These are phyloP conservation scores for Megaceryle maxima DNA, from an alignment of 2,113 vertebrate species.

Conservation along the genomic window DNA sequence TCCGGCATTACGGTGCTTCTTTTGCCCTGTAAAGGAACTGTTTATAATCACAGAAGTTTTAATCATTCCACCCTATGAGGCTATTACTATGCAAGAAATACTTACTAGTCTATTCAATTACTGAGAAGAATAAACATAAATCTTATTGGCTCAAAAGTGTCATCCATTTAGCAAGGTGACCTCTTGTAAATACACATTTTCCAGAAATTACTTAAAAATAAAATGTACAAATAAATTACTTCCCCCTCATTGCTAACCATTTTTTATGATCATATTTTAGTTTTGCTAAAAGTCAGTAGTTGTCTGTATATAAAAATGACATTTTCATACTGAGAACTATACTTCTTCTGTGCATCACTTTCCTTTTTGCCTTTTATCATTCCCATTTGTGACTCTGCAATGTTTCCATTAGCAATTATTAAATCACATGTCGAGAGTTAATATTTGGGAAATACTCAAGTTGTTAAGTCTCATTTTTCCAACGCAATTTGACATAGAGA, in stretches of 20 bases:
- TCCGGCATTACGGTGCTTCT: background rate
- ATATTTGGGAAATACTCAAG: background rate
- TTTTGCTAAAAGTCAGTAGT: background rate
- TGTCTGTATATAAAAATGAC: background rate
- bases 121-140: background rate
- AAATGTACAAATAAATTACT: background rate
- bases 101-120: background rate
- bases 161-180: background rate
- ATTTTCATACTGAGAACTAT: background rate
- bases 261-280: background rate
- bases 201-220: background rate
- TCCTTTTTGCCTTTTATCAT: background rate
- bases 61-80: background rate
- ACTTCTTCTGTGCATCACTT: background rate
- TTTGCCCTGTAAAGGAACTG: background rate
- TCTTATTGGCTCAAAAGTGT: background rate
- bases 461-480: background rate
- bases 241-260: background rate
- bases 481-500: background rate
- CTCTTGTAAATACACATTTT: background rate
- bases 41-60: background rate
- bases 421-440: background rate
- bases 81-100: background rate
- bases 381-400: background rate
- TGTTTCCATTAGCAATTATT: background rate